phyloP scores from a whole-genome alignment of 2,888 invertebrate genomes.

The Heliconius ethilla region DNA sequence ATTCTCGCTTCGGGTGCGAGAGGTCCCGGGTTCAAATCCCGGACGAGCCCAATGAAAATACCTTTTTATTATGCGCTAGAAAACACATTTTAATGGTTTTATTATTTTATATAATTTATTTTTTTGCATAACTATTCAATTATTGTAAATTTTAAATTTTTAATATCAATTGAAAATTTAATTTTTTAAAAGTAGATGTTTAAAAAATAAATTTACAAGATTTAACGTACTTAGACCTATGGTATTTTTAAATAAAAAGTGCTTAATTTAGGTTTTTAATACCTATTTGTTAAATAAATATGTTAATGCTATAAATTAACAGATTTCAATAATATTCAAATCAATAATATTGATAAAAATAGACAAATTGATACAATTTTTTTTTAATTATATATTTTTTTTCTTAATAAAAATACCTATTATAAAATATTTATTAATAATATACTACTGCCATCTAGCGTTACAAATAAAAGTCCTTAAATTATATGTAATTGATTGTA shows the following conservation, averaged over 20 bases:
- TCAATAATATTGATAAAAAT: too few species aligned
- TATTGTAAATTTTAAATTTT: neutral
- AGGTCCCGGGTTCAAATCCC: conserved; percentile 83
- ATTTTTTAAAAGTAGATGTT: neutral
- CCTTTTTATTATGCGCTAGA: conserved; percentile 30
- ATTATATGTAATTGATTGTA: neutral
- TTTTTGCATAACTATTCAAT: neutral
- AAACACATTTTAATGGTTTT: neutral
- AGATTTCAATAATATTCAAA: neutral
- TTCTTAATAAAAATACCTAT: too few species aligned
- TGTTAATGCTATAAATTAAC: neutral
- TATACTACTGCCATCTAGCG: conserved; percentile 11
- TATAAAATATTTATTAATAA: neutral
- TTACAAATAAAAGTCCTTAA: neutral
- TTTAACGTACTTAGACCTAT: neutral
- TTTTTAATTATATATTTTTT: too few species aligned
- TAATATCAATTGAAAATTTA: neutral
- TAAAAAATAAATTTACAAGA: neutral
- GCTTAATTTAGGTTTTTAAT: neutral
- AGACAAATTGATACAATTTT: too few species aligned
- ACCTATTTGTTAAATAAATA: neutral
- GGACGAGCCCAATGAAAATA: conserved; percentile 76
- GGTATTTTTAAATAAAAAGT: neutral
- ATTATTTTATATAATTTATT: neutral
- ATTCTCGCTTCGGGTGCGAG: conserved; percentile 74